phyloP scores from a whole-genome alignment of 2,113 vertebrate species.

The Gymnocephalus cernua region DNA sequence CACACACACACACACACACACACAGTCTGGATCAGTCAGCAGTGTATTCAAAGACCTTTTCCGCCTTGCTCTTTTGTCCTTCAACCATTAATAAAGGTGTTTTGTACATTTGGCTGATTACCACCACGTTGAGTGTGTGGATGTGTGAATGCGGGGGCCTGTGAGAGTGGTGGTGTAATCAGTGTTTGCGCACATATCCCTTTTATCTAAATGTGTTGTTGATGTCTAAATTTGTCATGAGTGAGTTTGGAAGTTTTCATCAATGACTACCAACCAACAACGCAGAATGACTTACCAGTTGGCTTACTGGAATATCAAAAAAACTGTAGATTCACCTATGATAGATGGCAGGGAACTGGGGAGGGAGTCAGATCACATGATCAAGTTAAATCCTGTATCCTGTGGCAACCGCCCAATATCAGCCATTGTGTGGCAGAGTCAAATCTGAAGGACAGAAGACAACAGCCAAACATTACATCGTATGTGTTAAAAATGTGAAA shows the following conservation, averaged over 20 bases:
- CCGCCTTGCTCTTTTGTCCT: slow-evolving; percentile 65
- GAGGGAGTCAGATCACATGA: slow-evolving; percentile 78
- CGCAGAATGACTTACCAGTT: neutral
- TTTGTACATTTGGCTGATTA: slow-evolving; percentile 70
- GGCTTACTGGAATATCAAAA: neutral
- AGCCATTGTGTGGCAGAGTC: slow-evolving; percentile 66
- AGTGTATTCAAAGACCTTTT: slow-evolving; percentile 70
- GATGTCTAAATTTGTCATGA: slow-evolving; percentile 40
- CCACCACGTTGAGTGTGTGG: slow-evolving; percentile 37
- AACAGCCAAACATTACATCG: slow-evolving; percentile 6
- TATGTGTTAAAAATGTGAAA: neutral
- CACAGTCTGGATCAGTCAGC: slow-evolving; percentile 62
- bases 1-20: slow-evolving; percentile 31
- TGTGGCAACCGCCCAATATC: slow-evolving; percentile 59
- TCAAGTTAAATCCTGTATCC: slow-evolving; percentile 63
- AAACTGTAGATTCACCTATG: slow-evolving; percentile 71
- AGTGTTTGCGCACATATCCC: slow-evolving; percentile 38
- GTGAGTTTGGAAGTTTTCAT: slow-evolving; percentile 42
- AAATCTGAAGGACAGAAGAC: slow-evolving; percentile 67
- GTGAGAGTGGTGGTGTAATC: slow-evolving; percentile 37
- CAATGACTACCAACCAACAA: slow-evolving; percentile 37
- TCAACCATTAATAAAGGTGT: slow-evolving; percentile 72
- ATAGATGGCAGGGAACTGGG: slow-evolving; percentile 62
- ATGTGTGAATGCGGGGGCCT: slow-evolving; percentile 61
- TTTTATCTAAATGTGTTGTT: slow-evolving; percentile 59